Conservation (phyloP, 2,888 invertebrate genomes). For the Dermolepida albohirtum region DNA sequence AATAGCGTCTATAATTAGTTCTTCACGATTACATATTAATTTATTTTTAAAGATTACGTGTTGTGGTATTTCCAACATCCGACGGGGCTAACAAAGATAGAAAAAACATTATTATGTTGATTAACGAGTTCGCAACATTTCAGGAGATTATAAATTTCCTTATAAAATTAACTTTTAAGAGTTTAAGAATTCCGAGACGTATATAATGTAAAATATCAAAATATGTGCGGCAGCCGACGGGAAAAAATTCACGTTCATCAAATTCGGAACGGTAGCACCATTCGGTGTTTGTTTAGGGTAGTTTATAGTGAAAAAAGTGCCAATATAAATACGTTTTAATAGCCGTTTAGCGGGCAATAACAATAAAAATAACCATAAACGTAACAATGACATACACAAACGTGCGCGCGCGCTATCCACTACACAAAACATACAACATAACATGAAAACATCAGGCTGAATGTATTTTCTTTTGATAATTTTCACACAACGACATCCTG, state of each 20-base stretch:
- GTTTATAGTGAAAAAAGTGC: conserved; percentile 52
- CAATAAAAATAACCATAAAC: conserved; percentile 63
- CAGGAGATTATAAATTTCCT: no score
- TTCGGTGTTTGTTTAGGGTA: conserved; percentile 39
- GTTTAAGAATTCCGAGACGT: no score
- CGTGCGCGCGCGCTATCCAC: conserved; percentile 16
- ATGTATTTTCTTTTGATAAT: conserved; percentile 13
- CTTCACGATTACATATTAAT: no score
- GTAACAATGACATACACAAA: conserved; percentile 39
- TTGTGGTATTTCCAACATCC: no score
- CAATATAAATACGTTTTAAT: conserved; percentile 63
- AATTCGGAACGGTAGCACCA: conserved; percentile 11
- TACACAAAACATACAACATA: conserved; percentile 11
- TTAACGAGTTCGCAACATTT: no score
- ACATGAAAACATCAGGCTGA: neutral
- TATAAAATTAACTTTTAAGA: no score
- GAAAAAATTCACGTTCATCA: neutral
- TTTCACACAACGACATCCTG: conserved; percentile 21
- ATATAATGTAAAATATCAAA: neutral
- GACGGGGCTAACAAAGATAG: no score
- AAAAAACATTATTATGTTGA: no score
- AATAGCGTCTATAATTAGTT: no score
- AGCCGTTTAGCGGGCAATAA: conserved; percentile 62
- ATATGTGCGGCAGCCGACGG: conserved; percentile 19
- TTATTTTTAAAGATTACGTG: no score